Conservation (phyloP, 2,113 vertebrate species). For the Arothron firmamentum region DNA sequence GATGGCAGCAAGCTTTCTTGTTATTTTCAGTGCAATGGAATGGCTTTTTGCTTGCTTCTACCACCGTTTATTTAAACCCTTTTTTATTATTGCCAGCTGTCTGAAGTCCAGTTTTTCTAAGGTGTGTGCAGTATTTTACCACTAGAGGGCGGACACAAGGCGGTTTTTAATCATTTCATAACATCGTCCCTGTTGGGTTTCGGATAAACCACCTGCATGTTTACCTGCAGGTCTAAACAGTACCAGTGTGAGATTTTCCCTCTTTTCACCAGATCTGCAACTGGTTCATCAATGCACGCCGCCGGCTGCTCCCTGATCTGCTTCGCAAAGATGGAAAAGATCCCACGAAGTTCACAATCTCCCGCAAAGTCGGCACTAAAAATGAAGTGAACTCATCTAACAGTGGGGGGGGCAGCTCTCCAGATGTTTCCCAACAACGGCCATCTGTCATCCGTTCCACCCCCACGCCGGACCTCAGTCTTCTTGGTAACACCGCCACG, state of each 20-base stretch:
- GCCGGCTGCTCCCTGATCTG: conserved; percentile 90
- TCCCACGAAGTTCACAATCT: conserved; percentile 92
- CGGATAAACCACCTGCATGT: too few species aligned
- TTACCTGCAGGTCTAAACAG: too few species aligned
- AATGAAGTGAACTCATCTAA: conserved; percentile 48
- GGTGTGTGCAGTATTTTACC: conserved; percentile 32
- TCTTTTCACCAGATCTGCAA: conserved; percentile 85
- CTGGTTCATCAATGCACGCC: conserved; percentile 96
- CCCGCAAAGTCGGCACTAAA: conserved; percentile 80
- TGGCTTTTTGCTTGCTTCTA: conserved; percentile 53
- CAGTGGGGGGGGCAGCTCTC: conserved; percentile 37
- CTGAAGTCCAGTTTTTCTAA: conserved; percentile 22
- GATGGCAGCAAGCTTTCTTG: conserved; percentile 40
- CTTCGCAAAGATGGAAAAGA: conserved; percentile 93
- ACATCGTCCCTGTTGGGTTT: too few species aligned
- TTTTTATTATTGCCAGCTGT: conserved; percentile 72
- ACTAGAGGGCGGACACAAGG: conserved; percentile 45
- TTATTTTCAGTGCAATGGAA: conserved; percentile 64
- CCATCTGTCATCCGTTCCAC: conserved; percentile 71
- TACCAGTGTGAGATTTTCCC: neutral
- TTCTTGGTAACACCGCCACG: conserved; percentile 72
- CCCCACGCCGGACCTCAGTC: conserved; percentile 66
- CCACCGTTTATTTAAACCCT: conserved; percentile 65
- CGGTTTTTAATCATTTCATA: too few species aligned
- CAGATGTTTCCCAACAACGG: conserved; percentile 67